Evolutionary conservation across 2,888 invertebrate species (phyloP).

Genomic region (Synanthedon formicaeformis): DNA sequence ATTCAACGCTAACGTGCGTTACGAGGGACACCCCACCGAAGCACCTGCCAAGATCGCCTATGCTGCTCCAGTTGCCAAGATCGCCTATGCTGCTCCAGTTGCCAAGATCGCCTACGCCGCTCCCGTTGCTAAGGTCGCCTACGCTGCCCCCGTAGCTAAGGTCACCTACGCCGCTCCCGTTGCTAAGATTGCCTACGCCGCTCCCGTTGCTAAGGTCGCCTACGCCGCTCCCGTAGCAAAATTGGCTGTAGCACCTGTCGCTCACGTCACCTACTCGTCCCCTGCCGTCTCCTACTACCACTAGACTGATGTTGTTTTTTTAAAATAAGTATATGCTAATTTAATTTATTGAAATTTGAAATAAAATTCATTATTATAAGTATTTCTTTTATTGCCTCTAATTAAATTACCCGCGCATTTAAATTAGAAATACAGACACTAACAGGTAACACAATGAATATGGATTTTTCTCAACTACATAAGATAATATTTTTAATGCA

Average conservation of each 20-base stretch:
- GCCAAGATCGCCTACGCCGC: slow-evolving; percentile 17
- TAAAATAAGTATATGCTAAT: too few relatives aligned
- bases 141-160: slow-evolving; percentile 13
- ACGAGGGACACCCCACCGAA: slow-evolving; percentile 43
- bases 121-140: slow-evolving; percentile 17
- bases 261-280: slow-evolving; percentile 31
- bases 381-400: too few relatives aligned
- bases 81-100: slow-evolving; percentile 13
- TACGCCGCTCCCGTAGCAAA: slow-evolving; percentile 10
- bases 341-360: too few relatives aligned
- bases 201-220: slow-evolving; percentile 11
- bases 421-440: too few relatives aligned
- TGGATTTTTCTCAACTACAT: too few relatives aligned
- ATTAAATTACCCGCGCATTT: too few relatives aligned
- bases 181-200: slow-evolving; percentile 13
- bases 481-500: too few relatives aligned
- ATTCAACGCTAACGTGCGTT: slow-evolving; percentile 57
- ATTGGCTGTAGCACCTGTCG: slow-evolving; percentile 10
- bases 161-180: slow-evolving; percentile 28
- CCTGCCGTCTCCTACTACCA: slow-evolving; percentile 52
- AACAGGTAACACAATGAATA: too few relatives aligned
- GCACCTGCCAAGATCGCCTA: slow-evolving; percentile 11
- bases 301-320: slow-evolving; percentile 17
- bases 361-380: too few relatives aligned
- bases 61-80: slow-evolving; percentile 7